Percentiles rank a stretch among this genome's conserved stretches.
These are phyloP conservation scores for Zygogramma bicolorata DNA, from an alignment of 2,888 invertebrate genomes.

Conservation along the genomic window DNA sequence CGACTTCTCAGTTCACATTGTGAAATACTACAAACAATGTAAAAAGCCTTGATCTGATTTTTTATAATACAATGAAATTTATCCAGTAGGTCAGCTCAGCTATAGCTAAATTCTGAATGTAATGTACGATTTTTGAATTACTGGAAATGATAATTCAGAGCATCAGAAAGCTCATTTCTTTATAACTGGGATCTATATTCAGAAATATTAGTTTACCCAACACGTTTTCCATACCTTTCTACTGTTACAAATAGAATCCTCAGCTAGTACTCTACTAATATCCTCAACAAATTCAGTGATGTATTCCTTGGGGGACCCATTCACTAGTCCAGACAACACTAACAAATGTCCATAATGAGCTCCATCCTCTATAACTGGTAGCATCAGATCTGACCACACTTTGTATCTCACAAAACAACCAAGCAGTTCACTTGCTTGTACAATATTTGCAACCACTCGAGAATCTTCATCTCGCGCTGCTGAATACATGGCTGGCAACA, in stretches of 20 bases:
- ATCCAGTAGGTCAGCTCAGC: too few species aligned
- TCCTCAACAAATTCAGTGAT: slow-evolving; percentile 69
- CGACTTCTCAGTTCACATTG: too few species aligned
- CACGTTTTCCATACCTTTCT: slow-evolving; percentile 67
- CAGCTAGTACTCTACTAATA: slow-evolving; percentile 72
- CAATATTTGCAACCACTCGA: slow-evolving; percentile 50
- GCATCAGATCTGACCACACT: slow-evolving; percentile 77
- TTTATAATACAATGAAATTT: too few species aligned
- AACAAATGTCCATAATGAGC: slow-evolving; percentile 70
- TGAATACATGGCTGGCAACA: slow-evolving; percentile 71
- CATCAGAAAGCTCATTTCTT: too few species aligned
- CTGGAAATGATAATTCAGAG: too few species aligned
- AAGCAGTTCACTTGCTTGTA: slow-evolving; percentile 77
- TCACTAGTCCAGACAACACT: slow-evolving; percentile 73
- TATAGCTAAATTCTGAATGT: too few species aligned
- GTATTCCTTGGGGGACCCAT: slow-evolving; percentile 69
- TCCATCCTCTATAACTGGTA: slow-evolving; percentile 73
- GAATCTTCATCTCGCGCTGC: slow-evolving; percentile 74
- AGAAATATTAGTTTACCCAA: too few species aligned
- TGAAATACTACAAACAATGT: too few species aligned
- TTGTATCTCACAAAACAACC: slow-evolving; percentile 79
- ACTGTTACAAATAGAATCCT: slow-evolving; percentile 73
- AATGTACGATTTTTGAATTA: too few species aligned
- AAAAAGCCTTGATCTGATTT: too few species aligned
- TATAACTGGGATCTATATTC: too few species aligned